Evolutionary conservation across 2,113 vertebrate species (phyloP).

Genomic region (Colistium nudipinnis): DNA sequence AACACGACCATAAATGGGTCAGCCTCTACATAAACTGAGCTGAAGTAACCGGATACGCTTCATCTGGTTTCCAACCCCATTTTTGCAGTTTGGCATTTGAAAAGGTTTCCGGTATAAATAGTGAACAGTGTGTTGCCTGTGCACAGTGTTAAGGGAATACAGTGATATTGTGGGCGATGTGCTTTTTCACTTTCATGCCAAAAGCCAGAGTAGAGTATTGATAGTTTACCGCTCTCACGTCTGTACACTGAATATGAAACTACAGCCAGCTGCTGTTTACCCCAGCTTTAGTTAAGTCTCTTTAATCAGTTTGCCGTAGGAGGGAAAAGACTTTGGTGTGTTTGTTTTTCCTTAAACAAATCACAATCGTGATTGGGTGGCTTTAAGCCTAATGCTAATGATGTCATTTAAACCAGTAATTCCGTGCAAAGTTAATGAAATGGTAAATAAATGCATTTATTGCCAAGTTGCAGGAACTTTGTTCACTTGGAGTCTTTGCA

Average conservation of each 20-base stretch:
- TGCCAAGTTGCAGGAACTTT: too few species aligned
- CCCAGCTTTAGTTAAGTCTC: neutral
- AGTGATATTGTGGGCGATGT: neutral
- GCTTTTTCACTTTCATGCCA: neutral
- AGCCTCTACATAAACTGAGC: neutral
- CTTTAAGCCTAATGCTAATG: too few species aligned
- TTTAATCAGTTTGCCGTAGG: too few species aligned
- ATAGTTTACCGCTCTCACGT: neutral
- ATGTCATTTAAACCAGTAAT: too few species aligned
- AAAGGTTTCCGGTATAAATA: conserved; percentile 11
- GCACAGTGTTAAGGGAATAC: neutral
- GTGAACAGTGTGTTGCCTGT: neutral
- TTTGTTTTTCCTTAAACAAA: neutral
- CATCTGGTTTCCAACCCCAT: conserved; percentile 6
- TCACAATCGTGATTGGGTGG: neutral
- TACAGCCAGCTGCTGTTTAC: neutral
- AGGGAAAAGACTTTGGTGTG: neutral
- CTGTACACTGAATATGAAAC: neutral
- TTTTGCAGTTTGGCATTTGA: neutral
- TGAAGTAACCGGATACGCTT: conserved; percentile 16
- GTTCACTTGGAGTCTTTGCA: too few species aligned
- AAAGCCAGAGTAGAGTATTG: neutral
- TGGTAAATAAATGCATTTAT: too few species aligned
- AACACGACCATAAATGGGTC: neutral
- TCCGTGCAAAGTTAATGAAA: too few species aligned